Base-by-base conservation (phyloP, 2,888 invertebrate species). In the Drosophila mettleri region DNA sequence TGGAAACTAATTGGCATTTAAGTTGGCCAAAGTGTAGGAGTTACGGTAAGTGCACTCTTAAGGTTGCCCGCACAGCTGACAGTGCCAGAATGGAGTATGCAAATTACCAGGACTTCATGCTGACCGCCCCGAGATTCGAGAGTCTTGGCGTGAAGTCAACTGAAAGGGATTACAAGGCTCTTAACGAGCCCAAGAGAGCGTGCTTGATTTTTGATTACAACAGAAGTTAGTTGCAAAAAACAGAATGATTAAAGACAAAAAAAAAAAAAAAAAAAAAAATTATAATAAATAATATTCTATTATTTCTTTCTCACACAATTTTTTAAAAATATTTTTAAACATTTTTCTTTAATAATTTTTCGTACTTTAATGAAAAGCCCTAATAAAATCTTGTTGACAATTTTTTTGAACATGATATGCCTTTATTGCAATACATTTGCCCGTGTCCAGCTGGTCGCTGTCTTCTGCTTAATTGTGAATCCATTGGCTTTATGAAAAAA, bases 1-100 rank as follows among this genome's bases (percentile, higher is more conserved):
- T 70, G 78, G 75, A 67, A 70, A 69, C 88, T 83, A 83, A 83
- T 83, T 83, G 88, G 88, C 83, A 86, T 88, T 83, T 83, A 74
- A 79, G 70, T 80, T 79, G 62, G 52, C 62, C 46, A 41, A 78
- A 82, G 64, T 81, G 62, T 38, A 39, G 53, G 31, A 58, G 66
- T 58, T 46, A 33, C 43, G 58, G 38, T 51, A 54, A 74, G 54
- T 78, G 77, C 86, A 86, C 77, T 82, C 74, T 62, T 78, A 70
- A 61, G 85, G 78, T 48, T 73, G 54, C 72, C 53, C 46, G 31
- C 33, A 52, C 41, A 24, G 43, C 61, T 46, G 43, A 24, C 29
- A 52, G 4, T 27, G 41, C 36, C 39, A 53, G 33, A n/a, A 34
- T 33, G 70, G 52, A 53, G 20, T 43, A 81, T 80, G 82, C 70